Conservation (phyloP, 2,888 invertebrate species). For the Stenotaenia linearis region DNA sequence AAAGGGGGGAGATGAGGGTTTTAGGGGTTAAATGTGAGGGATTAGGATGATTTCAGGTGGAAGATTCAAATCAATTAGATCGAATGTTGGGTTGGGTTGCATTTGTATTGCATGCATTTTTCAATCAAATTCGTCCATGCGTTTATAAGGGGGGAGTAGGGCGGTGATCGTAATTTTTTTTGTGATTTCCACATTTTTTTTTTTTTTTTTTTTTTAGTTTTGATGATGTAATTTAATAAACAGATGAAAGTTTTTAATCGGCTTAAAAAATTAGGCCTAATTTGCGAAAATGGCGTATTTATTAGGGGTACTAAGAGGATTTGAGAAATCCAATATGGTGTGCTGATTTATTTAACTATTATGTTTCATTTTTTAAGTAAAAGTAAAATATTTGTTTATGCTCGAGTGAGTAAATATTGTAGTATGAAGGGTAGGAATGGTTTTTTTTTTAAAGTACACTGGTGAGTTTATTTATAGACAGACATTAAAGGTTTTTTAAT, state of each 20-base stretch:
- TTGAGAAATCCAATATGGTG: not conserved
- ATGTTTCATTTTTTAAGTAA: too few species aligned
- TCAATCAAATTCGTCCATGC: not conserved
- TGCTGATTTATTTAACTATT: not conserved
- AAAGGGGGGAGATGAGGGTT: not conserved
- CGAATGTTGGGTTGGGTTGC: not conserved
- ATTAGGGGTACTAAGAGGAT: not conserved
- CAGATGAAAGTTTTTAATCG: not conserved
- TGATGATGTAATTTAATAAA: not conserved
- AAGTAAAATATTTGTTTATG: too few species aligned
- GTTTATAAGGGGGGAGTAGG: not conserved
- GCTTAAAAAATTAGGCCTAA: not conserved
- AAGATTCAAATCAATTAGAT: not conserved
- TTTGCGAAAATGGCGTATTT: not conserved
- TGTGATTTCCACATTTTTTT: too few species aligned
- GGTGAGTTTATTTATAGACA: too few species aligned
- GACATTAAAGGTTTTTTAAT: too few species aligned
- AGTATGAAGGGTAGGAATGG: too few species aligned
- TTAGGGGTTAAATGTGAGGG: not conserved
- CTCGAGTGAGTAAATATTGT: too few species aligned
- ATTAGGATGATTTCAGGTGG: not conserved
- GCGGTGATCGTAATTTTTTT: too few species aligned
- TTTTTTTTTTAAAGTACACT: too few species aligned
- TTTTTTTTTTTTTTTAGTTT: not conserved
- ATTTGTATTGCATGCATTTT: not conserved